These are phyloP conservation scores for Pampus argenteus DNA, from an alignment of 2,797 vertebrate species.

Conservation along the genomic window DNA sequence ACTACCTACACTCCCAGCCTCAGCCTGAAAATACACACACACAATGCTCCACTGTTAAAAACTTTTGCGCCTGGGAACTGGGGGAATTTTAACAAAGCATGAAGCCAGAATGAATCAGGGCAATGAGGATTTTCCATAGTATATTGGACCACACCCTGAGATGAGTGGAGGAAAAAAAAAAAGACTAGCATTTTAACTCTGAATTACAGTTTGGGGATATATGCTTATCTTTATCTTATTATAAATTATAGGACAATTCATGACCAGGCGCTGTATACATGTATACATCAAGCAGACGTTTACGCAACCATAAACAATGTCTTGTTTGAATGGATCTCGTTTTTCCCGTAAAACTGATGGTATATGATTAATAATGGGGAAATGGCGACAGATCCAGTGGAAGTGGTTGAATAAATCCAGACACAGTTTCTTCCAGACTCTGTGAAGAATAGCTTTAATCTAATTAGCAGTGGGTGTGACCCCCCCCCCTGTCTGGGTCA, in stretches of 20 bases:
- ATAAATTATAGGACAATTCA: constrained; percentile 2
- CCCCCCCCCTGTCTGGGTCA: constrained; percentile 70
- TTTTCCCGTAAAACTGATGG: constrained; percentile 1
- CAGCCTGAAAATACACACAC: constrained; percentile 65
- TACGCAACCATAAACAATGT: background rate
- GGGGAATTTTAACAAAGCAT: constrained; percentile 57
- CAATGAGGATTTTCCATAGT: constrained; percentile 57
- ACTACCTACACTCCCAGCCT: constrained; percentile 76
- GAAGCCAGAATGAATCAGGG: constrained; percentile 60
- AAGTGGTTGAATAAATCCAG: constrained; percentile 44
- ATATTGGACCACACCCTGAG: constrained; percentile 68
- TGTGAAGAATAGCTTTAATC: constrained; percentile 62
- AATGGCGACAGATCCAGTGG: constrained; percentile 33
- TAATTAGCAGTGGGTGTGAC: constrained; percentile 73
- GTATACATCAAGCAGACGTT: constrained; percentile 7
- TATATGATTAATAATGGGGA: constrained; percentile 30
- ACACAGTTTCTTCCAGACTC: constrained; percentile 36
- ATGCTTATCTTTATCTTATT: constrained; percentile 6
- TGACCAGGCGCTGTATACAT: constrained; percentile 4
- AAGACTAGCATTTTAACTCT: constrained; percentile 34
- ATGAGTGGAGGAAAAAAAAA: constrained; percentile 40
- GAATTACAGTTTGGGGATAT: constrained; percentile 35
- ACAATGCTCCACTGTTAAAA: constrained; percentile 71
- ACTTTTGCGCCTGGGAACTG: constrained; percentile 51
- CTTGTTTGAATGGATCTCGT: background rate